Conservation (phyloP, 2,888 invertebrate genomes). For the Ommatoiulus sabulosus region DNA sequence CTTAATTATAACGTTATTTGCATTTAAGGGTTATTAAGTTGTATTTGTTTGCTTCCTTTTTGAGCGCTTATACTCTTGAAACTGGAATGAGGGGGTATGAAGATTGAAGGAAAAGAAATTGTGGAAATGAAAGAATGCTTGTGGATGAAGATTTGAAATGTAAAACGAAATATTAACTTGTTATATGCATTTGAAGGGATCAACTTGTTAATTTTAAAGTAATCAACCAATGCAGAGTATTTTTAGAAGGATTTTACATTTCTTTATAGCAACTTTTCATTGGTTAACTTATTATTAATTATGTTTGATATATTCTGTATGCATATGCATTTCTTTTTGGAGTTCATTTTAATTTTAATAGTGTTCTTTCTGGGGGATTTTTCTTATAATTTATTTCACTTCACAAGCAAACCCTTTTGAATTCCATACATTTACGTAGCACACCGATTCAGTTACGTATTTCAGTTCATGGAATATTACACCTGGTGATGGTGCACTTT, state of each 20-base stretch:
- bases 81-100: neutral
- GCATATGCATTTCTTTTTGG: slow-evolving; percentile 4
- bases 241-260: slow-evolving; percentile 40
- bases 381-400: neutral
- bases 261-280: slow-evolving; percentile 27
- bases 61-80: neutral
- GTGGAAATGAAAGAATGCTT: neutral
- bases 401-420: neutral
- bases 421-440: neutral
- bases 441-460: neutral
- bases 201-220: slow-evolving; percentile 31
- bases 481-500: neutral
- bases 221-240: slow-evolving; percentile 1
- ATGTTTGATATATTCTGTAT: neutral
- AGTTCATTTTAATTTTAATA: neutral
- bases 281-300: slow-evolving; percentile 17
- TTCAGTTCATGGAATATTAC: neutral
- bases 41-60: neutral
- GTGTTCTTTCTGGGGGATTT: neutral
- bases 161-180: neutral
- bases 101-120: neutral
- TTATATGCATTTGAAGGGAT: slow-evolving; percentile 40
- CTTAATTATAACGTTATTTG: slow-evolving; percentile 28
- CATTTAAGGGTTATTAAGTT: neutral
- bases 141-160: neutral